Conservation (phyloP, 2,888 invertebrate species). For the Philaethria dido region DNA sequence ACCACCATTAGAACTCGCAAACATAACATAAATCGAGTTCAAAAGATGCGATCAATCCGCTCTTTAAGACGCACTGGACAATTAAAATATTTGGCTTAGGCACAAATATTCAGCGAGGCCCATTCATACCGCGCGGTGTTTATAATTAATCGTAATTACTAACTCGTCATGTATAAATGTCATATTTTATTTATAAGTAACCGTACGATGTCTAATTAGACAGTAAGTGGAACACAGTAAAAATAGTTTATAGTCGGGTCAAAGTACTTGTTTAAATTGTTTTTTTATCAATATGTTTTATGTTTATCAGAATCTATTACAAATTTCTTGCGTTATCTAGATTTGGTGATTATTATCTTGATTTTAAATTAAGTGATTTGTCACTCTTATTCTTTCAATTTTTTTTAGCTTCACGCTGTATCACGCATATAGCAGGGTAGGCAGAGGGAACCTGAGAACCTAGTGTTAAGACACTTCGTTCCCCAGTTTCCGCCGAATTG, state of each 20-base stretch:
- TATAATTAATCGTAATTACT: conserved; percentile 13
- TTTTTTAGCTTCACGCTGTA: too few relatives aligned
- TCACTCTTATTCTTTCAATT: too few relatives aligned
- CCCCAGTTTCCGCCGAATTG: too few relatives aligned
- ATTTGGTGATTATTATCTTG: too few relatives aligned
- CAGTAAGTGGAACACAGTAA: conserved; percentile 1
- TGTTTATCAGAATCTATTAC: too few relatives aligned
- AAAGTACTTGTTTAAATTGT: too few relatives aligned
- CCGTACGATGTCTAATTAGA: conserved; percentile 18
- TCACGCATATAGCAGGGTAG: too few relatives aligned
- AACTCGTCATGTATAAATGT: conserved; percentile 19
- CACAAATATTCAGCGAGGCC: conserved; percentile 44
- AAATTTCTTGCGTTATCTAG: too few relatives aligned
- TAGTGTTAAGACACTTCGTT: too few relatives aligned
- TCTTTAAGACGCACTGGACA: conserved; percentile 44
- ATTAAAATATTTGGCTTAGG: conserved; percentile 50
- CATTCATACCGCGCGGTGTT: conserved; percentile 36
- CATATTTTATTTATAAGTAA: conserved; percentile 21
- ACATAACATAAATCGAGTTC: conserved; percentile 44
- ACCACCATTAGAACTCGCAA: conserved; percentile 29
- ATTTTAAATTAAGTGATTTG: too few relatives aligned
- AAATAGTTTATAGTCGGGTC: conserved; percentile 2
- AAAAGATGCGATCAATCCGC: conserved; percentile 37
- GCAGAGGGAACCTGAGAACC: too few relatives aligned
- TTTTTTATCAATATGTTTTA: too few relatives aligned